Conservation (phyloP, 2,797 vertebrate genomes). For the Florisuga fusca region DNA sequence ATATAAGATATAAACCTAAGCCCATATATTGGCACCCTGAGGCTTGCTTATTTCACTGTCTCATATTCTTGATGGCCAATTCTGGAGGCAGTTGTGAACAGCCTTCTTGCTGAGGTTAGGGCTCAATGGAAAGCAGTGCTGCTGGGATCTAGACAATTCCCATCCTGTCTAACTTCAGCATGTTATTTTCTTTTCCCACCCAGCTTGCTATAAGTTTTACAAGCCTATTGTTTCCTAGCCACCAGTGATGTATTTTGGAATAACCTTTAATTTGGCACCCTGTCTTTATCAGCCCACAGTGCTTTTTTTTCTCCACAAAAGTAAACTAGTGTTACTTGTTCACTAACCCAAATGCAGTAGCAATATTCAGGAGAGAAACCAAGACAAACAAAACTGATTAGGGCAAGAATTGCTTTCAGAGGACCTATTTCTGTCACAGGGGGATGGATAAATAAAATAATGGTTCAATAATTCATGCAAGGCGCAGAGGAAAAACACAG, state of each 20-base stretch:
- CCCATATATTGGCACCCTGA: background rate
- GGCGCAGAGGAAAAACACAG: slow-evolving; percentile 30
- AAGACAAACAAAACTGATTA: slow-evolving; percentile 75
- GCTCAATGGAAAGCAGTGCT: background rate
- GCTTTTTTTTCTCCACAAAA: slow-evolving; percentile 50
- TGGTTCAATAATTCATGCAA: slow-evolving; percentile 79
- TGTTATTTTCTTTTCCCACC: background rate
- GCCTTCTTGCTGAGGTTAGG: background rate
- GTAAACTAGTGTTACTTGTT: slow-evolving; percentile 35
- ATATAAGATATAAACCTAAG: slow-evolving; percentile 40
- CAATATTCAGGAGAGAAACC: slow-evolving; percentile 65
- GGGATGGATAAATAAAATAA: slow-evolving; percentile 77
- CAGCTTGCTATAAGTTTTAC: background rate
- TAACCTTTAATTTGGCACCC: slow-evolving; percentile 58
- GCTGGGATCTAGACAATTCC: background rate
- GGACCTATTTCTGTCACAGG: slow-evolving; percentile 75
- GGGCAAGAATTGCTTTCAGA: slow-evolving; percentile 73
- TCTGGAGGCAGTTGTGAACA: background rate
- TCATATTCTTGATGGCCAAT: slow-evolving; percentile 6
- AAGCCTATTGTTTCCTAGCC: slow-evolving; percentile 36
- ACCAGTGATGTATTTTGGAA: background rate
- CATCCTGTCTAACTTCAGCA: background rate
- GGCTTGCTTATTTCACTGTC: slow-evolving; percentile 16
- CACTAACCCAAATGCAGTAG: slow-evolving; percentile 33
- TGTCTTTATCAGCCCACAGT: slow-evolving; percentile 50